Evolutionary conservation across 2,888 invertebrate genomes (phyloP).

Genomic region (Tortricodes alternella): DNA sequence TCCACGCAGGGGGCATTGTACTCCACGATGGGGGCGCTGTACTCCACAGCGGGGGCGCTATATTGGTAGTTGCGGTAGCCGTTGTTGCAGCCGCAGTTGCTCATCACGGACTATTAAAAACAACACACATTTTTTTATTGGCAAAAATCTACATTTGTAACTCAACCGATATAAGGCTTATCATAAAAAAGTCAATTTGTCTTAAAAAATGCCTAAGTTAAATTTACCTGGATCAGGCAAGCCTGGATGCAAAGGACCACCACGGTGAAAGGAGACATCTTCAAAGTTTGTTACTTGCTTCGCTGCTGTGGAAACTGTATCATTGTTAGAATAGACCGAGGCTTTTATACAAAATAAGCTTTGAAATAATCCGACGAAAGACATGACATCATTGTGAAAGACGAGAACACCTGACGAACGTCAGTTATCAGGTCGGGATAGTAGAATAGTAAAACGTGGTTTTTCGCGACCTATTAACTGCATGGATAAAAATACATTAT

Average conservation of each 20-base stretch:
- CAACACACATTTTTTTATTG: too few relatives aligned
- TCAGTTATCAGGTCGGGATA: neutral
- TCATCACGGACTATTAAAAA: too few relatives aligned
- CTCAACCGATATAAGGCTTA: too few relatives aligned
- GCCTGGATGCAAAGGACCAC: slow-evolving; percentile 48
- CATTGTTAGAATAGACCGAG: neutral
- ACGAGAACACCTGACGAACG: neutral
- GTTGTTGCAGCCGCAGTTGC: too few relatives aligned
- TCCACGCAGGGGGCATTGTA: too few relatives aligned
- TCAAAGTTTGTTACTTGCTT: slow-evolving; percentile 31
- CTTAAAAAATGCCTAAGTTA: too few relatives aligned
- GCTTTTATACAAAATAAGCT: neutral
- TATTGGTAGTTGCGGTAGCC: slow-evolving; percentile 14
- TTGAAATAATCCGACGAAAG: too few relatives aligned
- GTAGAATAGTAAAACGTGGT: neutral
- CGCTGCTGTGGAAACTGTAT: slow-evolving; percentile 2
- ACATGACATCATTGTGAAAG: slow-evolving; percentile 1
- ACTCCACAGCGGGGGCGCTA: too few relatives aligned
- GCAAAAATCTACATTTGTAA: too few relatives aligned
- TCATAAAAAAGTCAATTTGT: too few relatives aligned
- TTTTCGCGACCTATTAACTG: neutral
- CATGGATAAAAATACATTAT: too few relatives aligned
- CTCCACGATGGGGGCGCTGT: neutral
- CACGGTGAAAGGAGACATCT: slow-evolving; percentile 45
- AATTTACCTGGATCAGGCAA: slow-evolving; percentile 52